phyloP scores from a whole-genome alignment of 2,113 vertebrate genomes.

The Pteruthius melanotis region DNA sequence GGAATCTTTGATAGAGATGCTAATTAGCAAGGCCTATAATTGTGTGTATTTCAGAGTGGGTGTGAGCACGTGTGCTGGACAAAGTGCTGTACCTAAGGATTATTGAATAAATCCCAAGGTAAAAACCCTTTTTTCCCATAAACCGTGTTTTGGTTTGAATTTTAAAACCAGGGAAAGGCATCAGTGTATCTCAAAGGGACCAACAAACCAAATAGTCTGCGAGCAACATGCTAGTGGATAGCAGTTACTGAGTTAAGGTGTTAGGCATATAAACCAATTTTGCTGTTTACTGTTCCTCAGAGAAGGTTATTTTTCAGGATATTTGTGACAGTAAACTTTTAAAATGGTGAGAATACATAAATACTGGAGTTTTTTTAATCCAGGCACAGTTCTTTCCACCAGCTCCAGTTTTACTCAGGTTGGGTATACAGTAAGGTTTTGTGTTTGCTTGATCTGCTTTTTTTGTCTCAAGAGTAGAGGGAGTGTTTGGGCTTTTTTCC shows the following conservation, averaged over 20 bases:
- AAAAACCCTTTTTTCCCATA: no score
- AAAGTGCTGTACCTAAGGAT: no score
- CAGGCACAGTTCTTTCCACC: neutral
- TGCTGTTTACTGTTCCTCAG: neutral
- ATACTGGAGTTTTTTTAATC: neutral
- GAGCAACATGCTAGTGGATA: neutral
- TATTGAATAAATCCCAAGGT: no score
- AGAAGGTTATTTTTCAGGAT: neutral
- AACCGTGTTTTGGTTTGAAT: no score
- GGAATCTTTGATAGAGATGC: no score
- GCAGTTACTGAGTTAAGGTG: neutral
- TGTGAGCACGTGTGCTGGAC: no score
- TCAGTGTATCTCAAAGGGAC: neutral
- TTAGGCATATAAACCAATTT: neutral
- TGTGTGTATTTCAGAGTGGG: no score
- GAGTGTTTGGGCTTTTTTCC: rapidly evolving
- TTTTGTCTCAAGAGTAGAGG: neutral
- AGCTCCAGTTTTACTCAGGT: neutral
- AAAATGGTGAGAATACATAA: neutral
- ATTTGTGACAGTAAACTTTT: neutral
- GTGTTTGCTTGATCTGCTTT: neutral
- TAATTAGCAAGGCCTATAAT: no score
- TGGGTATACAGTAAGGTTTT: neutral
- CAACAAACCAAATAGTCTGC: neutral
- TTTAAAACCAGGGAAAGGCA: no score